Evolutionary conservation across 2,113 vertebrate species (phyloP), one percentile per base, ranked within the genome.

Genomic region (Astur gentilis): DNA sequence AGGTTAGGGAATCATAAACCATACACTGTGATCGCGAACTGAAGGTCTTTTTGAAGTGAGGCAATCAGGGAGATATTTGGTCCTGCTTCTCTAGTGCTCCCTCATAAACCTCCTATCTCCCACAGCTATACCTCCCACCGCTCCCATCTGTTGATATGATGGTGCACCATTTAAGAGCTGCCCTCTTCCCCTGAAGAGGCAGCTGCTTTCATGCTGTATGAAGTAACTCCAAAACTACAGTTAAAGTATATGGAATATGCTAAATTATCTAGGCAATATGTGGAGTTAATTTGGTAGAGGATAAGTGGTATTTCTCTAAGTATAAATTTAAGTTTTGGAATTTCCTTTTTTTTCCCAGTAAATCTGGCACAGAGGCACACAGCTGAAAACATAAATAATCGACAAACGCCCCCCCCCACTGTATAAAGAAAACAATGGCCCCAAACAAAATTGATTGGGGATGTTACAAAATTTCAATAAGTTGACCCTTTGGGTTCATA

Each of bases 391-490:
- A 87, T 17, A 84, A 78, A 81, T 16, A 62, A 87, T 8, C 3
- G 4, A 77, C 5, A n/a, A 83, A 3, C 0, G 0, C 5, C 38
- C 38, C 38, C 38, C 38, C 38, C 1, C 11, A 29, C 6, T 19
- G 9, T 15, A 70, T 36, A 67, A 87, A 78, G 23, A 61, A 91
- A 67, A 67, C 9, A 7, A 79, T 36, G 7, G 9, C 13, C 23
- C 7, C 60, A n/a, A 87, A 72, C 10, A 77, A 92, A 92, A 85
- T 44, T 47, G 5, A 21, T 72, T 55, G 70, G 6, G 13, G 38
- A 40, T 66, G 64, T n/a, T 73, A 79, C 4, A 75, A 47, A 76
- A 73, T 69, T 50, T 83, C 29, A 44, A 4, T 16, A 83, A 7
- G 13, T 49, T 72, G 76, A 72, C 38, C n/a, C 20, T 89, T 38